These are phyloP conservation scores for Odontomachus brunneus DNA, from an alignment of 1,140 invertebrate species.

Conservation along the genomic window DNA sequence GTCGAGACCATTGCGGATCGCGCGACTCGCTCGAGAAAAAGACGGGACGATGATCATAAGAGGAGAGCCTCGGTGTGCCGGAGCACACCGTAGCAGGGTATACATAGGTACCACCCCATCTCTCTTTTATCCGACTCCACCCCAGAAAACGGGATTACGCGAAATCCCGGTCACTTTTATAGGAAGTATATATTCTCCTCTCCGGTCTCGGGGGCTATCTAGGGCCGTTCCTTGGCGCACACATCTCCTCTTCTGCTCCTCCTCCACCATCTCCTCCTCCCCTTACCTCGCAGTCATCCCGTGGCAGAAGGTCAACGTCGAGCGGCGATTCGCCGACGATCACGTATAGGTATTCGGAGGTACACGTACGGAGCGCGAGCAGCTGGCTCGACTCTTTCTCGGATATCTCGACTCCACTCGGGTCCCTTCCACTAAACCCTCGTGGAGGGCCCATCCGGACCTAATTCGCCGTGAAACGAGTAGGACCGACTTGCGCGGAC, in stretches of 20 bases:
- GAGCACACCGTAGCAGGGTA: neutral
- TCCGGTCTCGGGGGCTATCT: slow-evolving; percentile 47
- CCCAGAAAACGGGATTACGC: slow-evolving; percentile 80
- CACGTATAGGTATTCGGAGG: slow-evolving; percentile 43
- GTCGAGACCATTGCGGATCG: neutral
- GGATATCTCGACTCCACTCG: slow-evolving; percentile 83
- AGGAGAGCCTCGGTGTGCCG: slow-evolving; percentile 36
- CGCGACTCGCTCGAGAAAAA: slow-evolving; percentile 16
- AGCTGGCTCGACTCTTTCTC: slow-evolving; percentile 52
- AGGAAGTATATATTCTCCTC: slow-evolving; percentile 70
- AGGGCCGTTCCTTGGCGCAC: slow-evolving; percentile 40
- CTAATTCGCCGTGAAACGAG: slow-evolving; percentile 86
- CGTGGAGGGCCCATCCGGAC: slow-evolving; percentile 74
- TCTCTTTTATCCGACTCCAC: slow-evolving; percentile 46
- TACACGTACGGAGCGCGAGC: slow-evolving; percentile 30
- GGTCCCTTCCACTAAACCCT: slow-evolving; percentile 45
- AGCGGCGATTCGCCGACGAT: slow-evolving; percentile 58
- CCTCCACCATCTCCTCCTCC: slow-evolving; percentile 22
- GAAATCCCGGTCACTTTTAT: slow-evolving; percentile 83
- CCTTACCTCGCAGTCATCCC: slow-evolving; percentile 50
- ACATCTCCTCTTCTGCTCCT: slow-evolving; percentile 64
- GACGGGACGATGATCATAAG: slow-evolving; percentile 29
- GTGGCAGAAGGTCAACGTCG: slow-evolving; percentile 76
- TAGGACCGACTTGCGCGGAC: slow-evolving; percentile 79
- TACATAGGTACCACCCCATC: neutral